Percentiles rank a stretch among this genome's conserved stretches.
Conservation (phyloP, 2,113 vertebrate genomes). For the Ceyx cyanopectus region DNA sequence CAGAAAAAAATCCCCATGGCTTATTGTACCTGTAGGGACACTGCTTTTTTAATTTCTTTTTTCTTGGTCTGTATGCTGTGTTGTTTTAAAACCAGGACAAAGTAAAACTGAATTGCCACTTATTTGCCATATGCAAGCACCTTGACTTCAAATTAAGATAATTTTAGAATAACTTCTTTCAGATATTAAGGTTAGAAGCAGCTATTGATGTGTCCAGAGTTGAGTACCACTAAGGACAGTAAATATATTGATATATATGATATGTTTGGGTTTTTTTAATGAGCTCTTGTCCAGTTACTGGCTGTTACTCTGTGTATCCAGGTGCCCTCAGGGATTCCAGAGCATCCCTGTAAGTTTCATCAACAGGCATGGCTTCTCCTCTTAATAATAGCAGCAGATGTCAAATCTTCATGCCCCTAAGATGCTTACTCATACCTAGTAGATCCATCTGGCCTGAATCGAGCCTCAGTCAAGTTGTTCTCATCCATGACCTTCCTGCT, state of each 20-base stretch:
- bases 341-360: background rate
- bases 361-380: background rate
- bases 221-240: background rate
- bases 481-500: conserved; percentile 47
- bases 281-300: background rate
- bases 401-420: conserved; percentile 32
- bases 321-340: background rate
- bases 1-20: background rate
- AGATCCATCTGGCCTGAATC: conserved; percentile 48
- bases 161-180: background rate
- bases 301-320: background rate
- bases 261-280: background rate
- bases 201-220: background rate
- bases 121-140: background rate
- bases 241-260: background rate
- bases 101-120: background rate
- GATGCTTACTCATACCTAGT: conserved; percentile 4
- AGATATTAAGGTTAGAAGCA: background rate
- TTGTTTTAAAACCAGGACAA: background rate
- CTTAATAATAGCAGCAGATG: conserved; percentile 41
- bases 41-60: background rate
- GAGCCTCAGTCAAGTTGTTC: conserved; percentile 57
- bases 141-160: background rate
- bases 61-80: background rate
- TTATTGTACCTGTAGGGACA: background rate